Conservation (phyloP, 1,140 invertebrate species). For the Drosophila melanogaster region Release_6_plus_ISO1_MT NC_004354.4:20502501-20503000, state of each 20-base stretch:
- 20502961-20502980: too few species aligned
- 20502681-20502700: too few species aligned
- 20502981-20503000: not conserved
- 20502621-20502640: not conserved
- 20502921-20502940: too few species aligned
- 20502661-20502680: too few species aligned
- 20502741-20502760: too few species aligned
- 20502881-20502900: not conserved
- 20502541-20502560: slow-evolving; percentile 38
- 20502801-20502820: not conserved
- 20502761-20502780: too few species aligned
- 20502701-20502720: too few species aligned
- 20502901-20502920: too few species aligned
- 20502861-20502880: too few species aligned
- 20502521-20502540: slow-evolving; percentile 12
- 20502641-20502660: not conserved
- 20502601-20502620: not conserved
- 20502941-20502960: not conserved
- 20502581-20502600: slow-evolving; percentile 21
- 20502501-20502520: slow-evolving; percentile 28
- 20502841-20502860: not conserved
- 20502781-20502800: not conserved
- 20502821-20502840: not conserved
- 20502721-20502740: not conserved
- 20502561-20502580: slow-evolving; percentile 32